Conservation (phyloP, 1,140 invertebrate species). For the Camponotus pennsylvanicus region DNA sequence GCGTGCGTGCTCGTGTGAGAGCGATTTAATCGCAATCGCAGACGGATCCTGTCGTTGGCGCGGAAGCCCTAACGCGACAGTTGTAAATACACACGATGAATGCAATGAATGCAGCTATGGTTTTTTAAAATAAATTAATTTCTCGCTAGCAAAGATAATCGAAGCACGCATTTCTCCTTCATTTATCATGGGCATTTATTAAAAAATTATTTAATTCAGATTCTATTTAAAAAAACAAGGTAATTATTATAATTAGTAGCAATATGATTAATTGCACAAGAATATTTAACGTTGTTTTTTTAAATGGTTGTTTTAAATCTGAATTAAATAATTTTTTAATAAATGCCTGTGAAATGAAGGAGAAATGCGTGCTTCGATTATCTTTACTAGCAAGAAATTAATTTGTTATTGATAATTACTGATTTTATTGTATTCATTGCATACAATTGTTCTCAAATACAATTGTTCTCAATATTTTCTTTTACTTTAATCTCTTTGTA, state of each 20-base stretch:
- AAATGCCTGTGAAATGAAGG: too few species aligned
- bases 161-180: too few species aligned
- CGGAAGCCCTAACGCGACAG: slow-evolving; percentile 45
- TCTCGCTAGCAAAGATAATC: not conserved
- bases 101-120: not conserved
- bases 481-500: not conserved
- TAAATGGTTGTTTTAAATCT: too few species aligned
- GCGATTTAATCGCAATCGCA: slow-evolving; percentile 62
- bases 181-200: too few species aligned
- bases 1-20: slow-evolving; percentile 39
- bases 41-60: slow-evolving; percentile 46
- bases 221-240: not conserved
- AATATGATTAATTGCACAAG: too few species aligned
- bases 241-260: too few species aligned
- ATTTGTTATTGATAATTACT: not conserved
- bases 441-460: not conserved
- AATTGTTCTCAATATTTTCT: too few species aligned
- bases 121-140: not conserved
- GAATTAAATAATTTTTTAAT: not conserved
- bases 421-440: not conserved
- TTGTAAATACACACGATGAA: slow-evolving; percentile 4
- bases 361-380: not conserved
- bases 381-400: not conserved
- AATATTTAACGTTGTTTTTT: too few species aligned
- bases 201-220: not conserved